A percentile compares a stretch with the other conserved stretches of the same genome.
These are phyloP conservation scores for Chrysopa pallens DNA, from an alignment of 1,140 invertebrate genomes.

Conservation along the genomic window DNA sequence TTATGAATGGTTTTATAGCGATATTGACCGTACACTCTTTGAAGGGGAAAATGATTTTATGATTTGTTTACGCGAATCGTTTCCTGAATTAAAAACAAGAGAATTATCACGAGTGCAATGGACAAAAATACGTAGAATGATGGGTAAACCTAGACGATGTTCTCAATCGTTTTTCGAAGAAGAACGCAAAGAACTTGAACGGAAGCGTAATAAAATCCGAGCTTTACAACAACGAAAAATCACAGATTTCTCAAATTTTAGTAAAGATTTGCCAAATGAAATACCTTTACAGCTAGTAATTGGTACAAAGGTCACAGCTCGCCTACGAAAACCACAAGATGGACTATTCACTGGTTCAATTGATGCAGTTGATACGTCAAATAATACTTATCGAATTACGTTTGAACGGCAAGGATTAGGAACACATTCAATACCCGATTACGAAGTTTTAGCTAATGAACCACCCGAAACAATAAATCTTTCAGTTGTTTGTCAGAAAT, in stretches of 20 bases:
- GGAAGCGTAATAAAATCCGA: slow-evolving; percentile 81
- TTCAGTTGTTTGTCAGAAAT: slow-evolving; percentile 66
- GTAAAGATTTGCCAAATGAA: slow-evolving; percentile 86
- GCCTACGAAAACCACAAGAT: slow-evolving; percentile 84
- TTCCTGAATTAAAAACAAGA: slow-evolving; percentile 77
- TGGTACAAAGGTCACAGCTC: slow-evolving; percentile 88
- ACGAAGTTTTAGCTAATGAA: slow-evolving; percentile 89
- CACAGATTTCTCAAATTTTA: slow-evolving; percentile 51
- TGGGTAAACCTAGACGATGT: slow-evolving; percentile 92
- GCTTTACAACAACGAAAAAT: slow-evolving; percentile 87
- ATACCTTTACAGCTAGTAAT: slow-evolving; percentile 92
- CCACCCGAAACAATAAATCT: slow-evolving; percentile 78
- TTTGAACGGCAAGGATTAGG: slow-evolving; percentile 88
- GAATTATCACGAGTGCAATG: slow-evolving; percentile 83
- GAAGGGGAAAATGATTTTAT: slow-evolving; percentile 94
- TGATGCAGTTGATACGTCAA: slow-evolving; percentile 92
- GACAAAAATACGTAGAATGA: slow-evolving; percentile 85
- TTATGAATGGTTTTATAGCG: slow-evolving; percentile 99
- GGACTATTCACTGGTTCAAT: slow-evolving; percentile 92
- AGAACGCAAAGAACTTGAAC: slow-evolving; percentile 76
- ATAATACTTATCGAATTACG: slow-evolving; percentile 93
- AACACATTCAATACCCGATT: slow-evolving; percentile 92
- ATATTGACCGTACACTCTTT: slow-evolving; percentile 89
- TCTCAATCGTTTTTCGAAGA: slow-evolving; percentile 91
- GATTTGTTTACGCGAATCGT: slow-evolving; percentile 83